phyloP scores from a whole-genome alignment of 2,113 vertebrate species.

The Corvus cornix region DNA sequence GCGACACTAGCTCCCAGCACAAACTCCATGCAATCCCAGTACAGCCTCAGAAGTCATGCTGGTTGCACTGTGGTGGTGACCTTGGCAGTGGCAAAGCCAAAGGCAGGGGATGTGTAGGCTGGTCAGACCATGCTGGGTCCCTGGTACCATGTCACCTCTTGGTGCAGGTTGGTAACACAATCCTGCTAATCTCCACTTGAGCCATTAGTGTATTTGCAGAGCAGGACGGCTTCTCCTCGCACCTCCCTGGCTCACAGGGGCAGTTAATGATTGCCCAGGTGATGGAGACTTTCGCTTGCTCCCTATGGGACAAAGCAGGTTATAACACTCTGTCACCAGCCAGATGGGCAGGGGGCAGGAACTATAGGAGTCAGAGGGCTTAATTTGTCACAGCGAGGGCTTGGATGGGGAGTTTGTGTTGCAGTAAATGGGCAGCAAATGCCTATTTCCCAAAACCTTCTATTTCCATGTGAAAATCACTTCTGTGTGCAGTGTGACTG shows the following conservation, averaged over 20 bases:
- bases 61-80: background rate
- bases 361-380: background rate
- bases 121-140: background rate
- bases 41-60: background rate
- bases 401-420: background rate
- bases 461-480: background rate
- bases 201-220: background rate
- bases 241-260: background rate
- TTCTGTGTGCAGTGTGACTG: background rate
- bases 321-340: background rate
- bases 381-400: background rate
- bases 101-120: background rate
- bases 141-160: background rate
- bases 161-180: background rate
- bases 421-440: background rate
- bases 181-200: background rate
- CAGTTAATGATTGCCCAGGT: constrained; percentile 11
- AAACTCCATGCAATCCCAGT: background rate
- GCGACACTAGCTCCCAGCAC: background rate
- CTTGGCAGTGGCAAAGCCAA: background rate
- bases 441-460: background rate
- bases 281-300: background rate
- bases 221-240: background rate
- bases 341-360: background rate
- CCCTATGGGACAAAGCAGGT: background rate